phyloP scores from a whole-genome alignment of 2,113 vertebrate species.

The Otocyon megalotis region DNA sequence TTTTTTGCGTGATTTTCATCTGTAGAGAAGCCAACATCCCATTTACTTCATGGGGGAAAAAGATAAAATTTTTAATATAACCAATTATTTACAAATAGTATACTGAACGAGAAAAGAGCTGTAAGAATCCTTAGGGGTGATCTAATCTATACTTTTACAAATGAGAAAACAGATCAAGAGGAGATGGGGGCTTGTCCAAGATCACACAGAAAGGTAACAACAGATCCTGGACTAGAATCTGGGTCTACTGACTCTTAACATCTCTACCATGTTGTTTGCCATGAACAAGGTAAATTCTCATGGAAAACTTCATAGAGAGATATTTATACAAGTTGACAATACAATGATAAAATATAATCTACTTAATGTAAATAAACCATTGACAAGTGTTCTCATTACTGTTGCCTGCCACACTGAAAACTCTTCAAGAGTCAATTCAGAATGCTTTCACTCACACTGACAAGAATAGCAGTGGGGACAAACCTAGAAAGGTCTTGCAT shows the following conservation, averaged over 20 bases:
- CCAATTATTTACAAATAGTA: neutral
- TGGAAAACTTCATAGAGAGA: neutral
- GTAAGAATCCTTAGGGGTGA: neutral
- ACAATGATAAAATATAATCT: neutral
- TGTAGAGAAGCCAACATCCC: neutral
- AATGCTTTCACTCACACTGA: neutral
- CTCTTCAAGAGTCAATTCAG: neutral
- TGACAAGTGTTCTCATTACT: neutral
- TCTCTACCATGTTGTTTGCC: neutral
- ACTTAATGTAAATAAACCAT: neutral
- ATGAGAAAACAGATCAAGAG: neutral
- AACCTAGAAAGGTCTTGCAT: neutral
- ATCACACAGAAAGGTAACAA: neutral
- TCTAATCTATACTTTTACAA: neutral
- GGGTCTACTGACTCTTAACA: neutral
- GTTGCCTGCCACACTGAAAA: neutral
- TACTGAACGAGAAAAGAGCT: neutral
- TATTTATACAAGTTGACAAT: neutral
- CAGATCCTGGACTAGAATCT: neutral
- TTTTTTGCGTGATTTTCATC: neutral
- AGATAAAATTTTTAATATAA: slow-evolving; percentile 39
- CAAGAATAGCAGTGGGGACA: neutral
- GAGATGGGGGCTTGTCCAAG: neutral
- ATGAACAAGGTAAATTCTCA: neutral
- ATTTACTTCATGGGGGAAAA: neutral